Percentiles rank a stretch among this genome's conserved stretches.
phyloP scores from a whole-genome alignment of 2,113 vertebrate species.

The Chelonoidis abingdonii region DNA sequence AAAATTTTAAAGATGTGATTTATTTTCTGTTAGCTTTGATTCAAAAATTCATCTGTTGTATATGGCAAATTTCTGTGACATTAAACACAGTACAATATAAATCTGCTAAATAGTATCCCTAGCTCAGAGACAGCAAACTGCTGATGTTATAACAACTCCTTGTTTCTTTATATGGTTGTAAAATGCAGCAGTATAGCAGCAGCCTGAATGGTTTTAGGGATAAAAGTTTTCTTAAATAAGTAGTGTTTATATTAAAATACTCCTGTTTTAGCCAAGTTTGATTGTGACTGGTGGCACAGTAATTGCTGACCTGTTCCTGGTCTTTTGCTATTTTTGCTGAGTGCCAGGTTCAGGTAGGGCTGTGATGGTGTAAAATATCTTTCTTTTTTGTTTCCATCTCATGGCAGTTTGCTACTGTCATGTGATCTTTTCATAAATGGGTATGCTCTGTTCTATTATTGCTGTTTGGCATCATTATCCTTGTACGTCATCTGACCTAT shows the following conservation, averaged over 20 bases:
- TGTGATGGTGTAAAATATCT: neutral
- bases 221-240: fast-evolving
- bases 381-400: conserved; percentile 43
- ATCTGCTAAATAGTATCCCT: neutral
- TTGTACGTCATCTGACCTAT: neutral
- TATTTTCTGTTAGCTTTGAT: neutral
- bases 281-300: neutral
- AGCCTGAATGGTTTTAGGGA: neutral
- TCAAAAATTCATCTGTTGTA: neutral
- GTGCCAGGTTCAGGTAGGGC: neutral
- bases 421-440: conserved; percentile 24
- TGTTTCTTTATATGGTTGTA: neutral
- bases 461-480: conserved; percentile 12
- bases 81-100: neutral
- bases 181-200: neutral
- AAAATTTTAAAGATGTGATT: neutral
- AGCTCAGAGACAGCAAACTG: neutral
- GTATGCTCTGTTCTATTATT: neutral
- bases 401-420: conserved; percentile 12
- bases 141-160: neutral
- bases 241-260: neutral
- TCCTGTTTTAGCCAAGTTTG: neutral
- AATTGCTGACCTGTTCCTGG: neutral
- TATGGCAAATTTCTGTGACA: neutral
- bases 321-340: conserved; percentile 29